phyloP scores from a whole-genome alignment of 2,113 vertebrate species.

The Ceyx margarethae region DNA sequence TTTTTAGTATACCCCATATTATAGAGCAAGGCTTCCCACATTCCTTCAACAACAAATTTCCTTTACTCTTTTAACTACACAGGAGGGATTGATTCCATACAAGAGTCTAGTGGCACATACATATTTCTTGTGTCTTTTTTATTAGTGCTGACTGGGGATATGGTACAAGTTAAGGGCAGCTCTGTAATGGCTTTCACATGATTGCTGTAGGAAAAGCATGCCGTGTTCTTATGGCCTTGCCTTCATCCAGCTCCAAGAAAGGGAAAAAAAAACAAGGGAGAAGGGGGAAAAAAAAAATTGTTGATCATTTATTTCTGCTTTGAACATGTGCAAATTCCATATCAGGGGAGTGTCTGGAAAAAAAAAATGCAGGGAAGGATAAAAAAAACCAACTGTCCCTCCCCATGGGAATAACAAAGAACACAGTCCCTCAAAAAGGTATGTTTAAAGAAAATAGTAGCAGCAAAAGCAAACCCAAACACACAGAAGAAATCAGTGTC shows the following conservation, averaged over 20 bases:
- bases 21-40: not conserved
- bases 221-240: not conserved
- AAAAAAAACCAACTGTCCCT: not conserved
- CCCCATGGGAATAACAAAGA: not conserved
- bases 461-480: not conserved
- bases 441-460: not conserved
- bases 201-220: constrained; percentile 35
- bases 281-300: not conserved
- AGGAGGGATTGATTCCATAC: constrained; percentile 21
- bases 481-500: not conserved
- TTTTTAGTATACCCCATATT: not conserved
- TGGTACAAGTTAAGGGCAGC: constrained; percentile 46
- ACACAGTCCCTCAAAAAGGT: not conserved
- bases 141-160: constrained; percentile 20
- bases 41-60: not conserved
- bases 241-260: constrained; percentile 62
- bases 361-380: not conserved
- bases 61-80: not conserved
- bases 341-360: not conserved
- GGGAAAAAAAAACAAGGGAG: not conserved
- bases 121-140: constrained; percentile 31
- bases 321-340: constrained; percentile 41
- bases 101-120: not conserved
- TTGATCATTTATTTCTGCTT: constrained; percentile 34
- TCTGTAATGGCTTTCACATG: constrained; percentile 51